Evolutionary conservation across 2,888 invertebrate genomes (phyloP), one percentile per base, ranked within the genome.

Genomic region (Trichogramma dendrolimi): DNA sequence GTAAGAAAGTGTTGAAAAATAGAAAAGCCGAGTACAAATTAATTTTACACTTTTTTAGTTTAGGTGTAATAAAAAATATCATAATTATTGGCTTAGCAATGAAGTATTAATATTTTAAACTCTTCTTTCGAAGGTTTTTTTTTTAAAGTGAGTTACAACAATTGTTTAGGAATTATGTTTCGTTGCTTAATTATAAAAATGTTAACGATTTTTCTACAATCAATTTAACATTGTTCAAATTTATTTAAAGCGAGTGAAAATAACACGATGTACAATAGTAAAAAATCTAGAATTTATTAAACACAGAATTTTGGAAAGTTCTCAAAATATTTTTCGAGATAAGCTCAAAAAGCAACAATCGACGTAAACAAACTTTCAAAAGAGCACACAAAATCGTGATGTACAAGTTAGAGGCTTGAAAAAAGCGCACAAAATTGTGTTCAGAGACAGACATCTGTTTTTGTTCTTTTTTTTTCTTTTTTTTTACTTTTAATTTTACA

Each of bases 131-230:
- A 27, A 27, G 27, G n/a, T n/a, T 55, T 41, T 38, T 39, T 55
- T 8, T 51, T 55, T 59, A 43, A 27, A 27, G 27, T 27, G 54
- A 59, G 48, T 59, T 53, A 42, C 43, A 46, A 54, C 51, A 55
- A 60, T 46, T 56, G 42, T 61, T 61, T 56, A 47, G 52, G 41
- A 61, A 48, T 52, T 56, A 56, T 56, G 56, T 61, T 61, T 52
- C 52, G n/a, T 51, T 52, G 52, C 42, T 48, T 11, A 38, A 52
- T 60, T 51, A 55, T 27, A 27, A 27, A 27, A 27, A 27, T 27
- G 27, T 73, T 69, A 73, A 75, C 72, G 72, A 73, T 71, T 69
- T 71, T 70, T 71, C 70, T 67, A 68, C 68, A 70, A 69, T 67
- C 55, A 58, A 51, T 55, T 62, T 58, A 27, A 52, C 48, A 52